These are phyloP conservation scores for Drosophila littoralis DNA, from an alignment of 1,140 invertebrate species.

Conservation along the genomic window DNA sequence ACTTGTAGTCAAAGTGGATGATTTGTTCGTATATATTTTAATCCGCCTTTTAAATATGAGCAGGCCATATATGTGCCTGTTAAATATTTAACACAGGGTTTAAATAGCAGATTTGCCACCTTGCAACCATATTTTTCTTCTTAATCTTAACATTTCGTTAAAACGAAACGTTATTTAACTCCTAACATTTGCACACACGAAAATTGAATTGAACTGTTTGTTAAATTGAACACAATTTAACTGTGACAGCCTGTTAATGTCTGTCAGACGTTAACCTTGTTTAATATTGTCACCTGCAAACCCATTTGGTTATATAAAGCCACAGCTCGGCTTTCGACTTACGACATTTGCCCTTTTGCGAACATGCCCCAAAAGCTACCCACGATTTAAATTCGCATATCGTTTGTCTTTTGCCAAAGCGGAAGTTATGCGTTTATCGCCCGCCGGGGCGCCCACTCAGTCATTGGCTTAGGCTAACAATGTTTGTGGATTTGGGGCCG, in stretches of 20 bases:
- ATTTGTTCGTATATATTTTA: too few relatives aligned
- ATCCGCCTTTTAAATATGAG: neutral
- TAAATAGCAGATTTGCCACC: neutral
- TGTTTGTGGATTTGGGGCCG: slow-evolving; percentile 44
- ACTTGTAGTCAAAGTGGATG: too few relatives aligned
- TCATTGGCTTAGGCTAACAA: slow-evolving; percentile 57
- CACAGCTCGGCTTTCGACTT: slow-evolving; percentile 8
- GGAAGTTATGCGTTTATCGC: neutral
- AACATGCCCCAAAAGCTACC: slow-evolving; percentile 44
- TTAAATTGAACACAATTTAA: slow-evolving; percentile 16
- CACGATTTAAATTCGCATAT: slow-evolving; percentile 75
- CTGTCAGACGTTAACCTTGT: neutral
- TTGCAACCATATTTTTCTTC: neutral
- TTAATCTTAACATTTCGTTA: neutral
- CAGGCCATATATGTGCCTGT: too few relatives aligned
- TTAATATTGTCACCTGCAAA: slow-evolving; percentile 3
- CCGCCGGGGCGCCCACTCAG: slow-evolving; percentile 10
- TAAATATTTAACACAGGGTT: neutral
- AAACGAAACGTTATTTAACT: neutral
- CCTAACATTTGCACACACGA: neutral
- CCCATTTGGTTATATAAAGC: slow-evolving; percentile 18
- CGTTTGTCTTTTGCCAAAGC: slow-evolving; percentile 52
- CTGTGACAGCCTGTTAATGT: neutral
- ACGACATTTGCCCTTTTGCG: slow-evolving; percentile 25
- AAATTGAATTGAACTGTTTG: slow-evolving; percentile 10